Percentiles rank a stretch among this genome's conserved stretches.
Evolutionary conservation across 2,888 invertebrate species (phyloP).

Genomic region (Aethes cnicana): DNA sequence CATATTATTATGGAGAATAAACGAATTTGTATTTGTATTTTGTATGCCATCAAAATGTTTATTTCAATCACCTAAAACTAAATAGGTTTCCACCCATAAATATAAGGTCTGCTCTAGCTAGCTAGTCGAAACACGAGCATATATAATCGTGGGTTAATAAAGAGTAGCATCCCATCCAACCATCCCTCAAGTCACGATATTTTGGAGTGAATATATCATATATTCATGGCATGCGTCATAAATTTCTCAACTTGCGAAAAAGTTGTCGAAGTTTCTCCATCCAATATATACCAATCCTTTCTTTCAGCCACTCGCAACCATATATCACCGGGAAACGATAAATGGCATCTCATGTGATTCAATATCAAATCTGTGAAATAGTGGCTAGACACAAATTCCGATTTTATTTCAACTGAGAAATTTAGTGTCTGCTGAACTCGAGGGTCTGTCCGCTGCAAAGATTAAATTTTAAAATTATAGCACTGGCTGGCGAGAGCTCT

Average conservation of each 20-base stretch:
- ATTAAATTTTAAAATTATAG: constrained; percentile 39
- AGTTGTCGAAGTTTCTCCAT: constrained; percentile 8
- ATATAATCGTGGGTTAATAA: too few species aligned
- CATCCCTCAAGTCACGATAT: too few species aligned
- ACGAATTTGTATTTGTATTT: too few species aligned
- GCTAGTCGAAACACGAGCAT: too few species aligned
- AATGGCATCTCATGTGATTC: constrained; percentile 21
- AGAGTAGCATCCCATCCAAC: too few species aligned
- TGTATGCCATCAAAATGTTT: too few species aligned
- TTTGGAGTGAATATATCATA: neutral
- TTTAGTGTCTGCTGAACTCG: constrained; percentile 33
- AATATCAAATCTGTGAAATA: constrained; percentile 23
- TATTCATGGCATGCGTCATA: constrained; percentile 3
- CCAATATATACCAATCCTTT: constrained; percentile 3
- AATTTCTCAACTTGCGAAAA: constrained; percentile 1
- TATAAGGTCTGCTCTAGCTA: too few species aligned
- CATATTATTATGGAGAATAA: too few species aligned
- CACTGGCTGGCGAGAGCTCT: constrained; percentile 36
- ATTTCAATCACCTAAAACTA: too few species aligned
- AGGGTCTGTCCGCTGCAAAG: constrained; percentile 26
- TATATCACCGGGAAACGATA: constrained; percentile 15
- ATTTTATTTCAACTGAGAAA: constrained; percentile 33
- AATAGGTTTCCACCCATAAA: too few species aligned
- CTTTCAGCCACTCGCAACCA: constrained; percentile 10
- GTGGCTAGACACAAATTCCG: constrained; percentile 21